Conservation (phyloP, 1,140 invertebrate genomes). For the Cyphomyrmex costatus region DNA sequence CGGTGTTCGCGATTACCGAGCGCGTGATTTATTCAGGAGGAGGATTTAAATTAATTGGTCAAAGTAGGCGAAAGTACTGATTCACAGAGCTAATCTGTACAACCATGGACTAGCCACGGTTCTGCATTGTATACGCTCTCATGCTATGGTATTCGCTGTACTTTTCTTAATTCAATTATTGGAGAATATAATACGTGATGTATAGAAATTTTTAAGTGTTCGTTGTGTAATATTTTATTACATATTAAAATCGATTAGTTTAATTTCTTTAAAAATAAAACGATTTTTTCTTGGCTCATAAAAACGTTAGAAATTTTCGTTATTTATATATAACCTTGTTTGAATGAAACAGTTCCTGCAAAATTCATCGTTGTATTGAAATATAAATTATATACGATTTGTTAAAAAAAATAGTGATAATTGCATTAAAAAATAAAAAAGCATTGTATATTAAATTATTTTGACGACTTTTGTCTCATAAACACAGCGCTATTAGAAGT, state of each 20-base stretch:
- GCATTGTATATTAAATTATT: not conserved
- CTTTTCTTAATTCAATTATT: conserved; percentile 4
- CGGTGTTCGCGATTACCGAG: conserved; percentile 25
- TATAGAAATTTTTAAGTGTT: not conserved
- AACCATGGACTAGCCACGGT: not conserved
- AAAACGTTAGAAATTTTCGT: not conserved
- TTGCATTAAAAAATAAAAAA: not conserved
- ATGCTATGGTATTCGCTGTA: not conserved
- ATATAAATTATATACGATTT: not conserved
- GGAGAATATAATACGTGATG: not conserved
- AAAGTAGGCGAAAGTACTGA: conserved; percentile 24
- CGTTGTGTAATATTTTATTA: not conserved
- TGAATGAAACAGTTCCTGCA: not conserved
- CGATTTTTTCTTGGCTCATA: not conserved
- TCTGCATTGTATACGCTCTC: not conserved
- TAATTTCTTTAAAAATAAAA: not conserved
- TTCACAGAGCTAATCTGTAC: conserved; percentile 22
- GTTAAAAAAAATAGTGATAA: not conserved
- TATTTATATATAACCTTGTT: not conserved
- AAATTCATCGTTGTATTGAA: not conserved
- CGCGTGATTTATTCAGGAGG: conserved; percentile 30
- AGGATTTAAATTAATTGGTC: conserved; percentile 38
- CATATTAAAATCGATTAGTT: not conserved
- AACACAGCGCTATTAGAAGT: not conserved
- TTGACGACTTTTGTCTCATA: not conserved